Evolutionary conservation across 2,888 invertebrate species (phyloP).

Genomic region (Prenolepis imparis): DNA sequence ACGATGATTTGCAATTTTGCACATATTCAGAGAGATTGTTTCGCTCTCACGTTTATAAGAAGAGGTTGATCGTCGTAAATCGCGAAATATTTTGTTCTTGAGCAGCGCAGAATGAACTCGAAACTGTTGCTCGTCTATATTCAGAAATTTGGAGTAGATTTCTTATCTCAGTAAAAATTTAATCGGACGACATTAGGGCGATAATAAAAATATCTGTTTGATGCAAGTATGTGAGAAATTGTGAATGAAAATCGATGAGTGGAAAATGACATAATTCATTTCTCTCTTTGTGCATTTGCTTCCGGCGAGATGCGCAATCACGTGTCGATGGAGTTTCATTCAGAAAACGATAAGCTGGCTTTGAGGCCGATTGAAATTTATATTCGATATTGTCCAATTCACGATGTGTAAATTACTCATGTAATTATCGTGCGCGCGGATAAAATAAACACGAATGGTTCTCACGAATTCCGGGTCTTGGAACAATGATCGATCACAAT

Average conservation of each 20-base stretch:
- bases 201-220: background rate
- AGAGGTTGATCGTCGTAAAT: background rate
- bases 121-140: background rate
- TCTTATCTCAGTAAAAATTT: background rate
- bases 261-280: slow-evolving; percentile 53
- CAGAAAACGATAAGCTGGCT: slow-evolving; percentile 43
- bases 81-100: background rate
- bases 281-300: slow-evolving; percentile 21
- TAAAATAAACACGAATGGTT: slow-evolving; percentile 14
- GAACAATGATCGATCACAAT: slow-evolving; percentile 28
- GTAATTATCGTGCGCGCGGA: slow-evolving; percentile 10
- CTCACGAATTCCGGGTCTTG: background rate
- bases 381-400: slow-evolving; percentile 17
- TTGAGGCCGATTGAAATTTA: slow-evolving; percentile 43
- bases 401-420: background rate
- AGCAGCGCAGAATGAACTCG: background rate
- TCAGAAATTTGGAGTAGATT: background rate
- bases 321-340: slow-evolving; percentile 45
- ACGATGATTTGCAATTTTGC: slow-evolving; percentile 67
- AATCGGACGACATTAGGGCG: background rate
- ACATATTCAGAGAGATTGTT: background rate
- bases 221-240: too few species aligned
- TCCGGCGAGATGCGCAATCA: slow-evolving; percentile 47
- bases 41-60: slow-evolving; percentile 9
- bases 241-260: slow-evolving; percentile 8